Conservation (phyloP, 2,888 invertebrate species). For the Rhopalosiphum nymphaeae region DNA sequence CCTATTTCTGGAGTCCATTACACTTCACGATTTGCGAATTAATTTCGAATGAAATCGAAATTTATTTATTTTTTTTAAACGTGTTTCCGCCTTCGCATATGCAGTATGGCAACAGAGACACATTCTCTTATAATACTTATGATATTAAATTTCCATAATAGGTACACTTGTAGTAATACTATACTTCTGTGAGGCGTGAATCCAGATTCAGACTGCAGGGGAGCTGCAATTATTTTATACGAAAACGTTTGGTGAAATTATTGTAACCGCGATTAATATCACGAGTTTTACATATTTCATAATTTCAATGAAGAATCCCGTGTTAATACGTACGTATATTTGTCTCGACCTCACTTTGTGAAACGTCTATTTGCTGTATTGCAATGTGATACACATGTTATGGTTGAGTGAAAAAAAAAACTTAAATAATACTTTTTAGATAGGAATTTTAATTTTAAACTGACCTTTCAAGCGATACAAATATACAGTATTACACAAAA, state of each 20-base stretch:
- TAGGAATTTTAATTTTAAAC: neutral
- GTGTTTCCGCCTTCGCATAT: neutral
- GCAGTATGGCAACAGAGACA: neutral
- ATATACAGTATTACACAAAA: neutral
- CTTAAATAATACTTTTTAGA: neutral
- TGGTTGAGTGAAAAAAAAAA: neutral
- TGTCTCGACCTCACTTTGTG: neutral
- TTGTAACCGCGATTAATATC: neutral
- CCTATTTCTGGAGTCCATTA: neutral
- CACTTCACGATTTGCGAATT: constrained; percentile 55
- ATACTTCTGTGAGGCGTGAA: neutral
- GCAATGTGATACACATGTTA: neutral
- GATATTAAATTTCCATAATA: neutral
- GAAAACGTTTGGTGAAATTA: neutral
- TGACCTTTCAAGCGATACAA: neutral
- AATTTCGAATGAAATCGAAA: constrained; percentile 55
- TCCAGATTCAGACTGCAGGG: too few relatives aligned
- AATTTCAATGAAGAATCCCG: neutral
- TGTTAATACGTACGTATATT: neutral
- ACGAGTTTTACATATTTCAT: neutral
- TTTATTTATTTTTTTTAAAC: neutral
- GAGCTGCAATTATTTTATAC: too few relatives aligned
- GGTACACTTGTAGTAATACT: neutral
- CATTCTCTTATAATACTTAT: neutral
- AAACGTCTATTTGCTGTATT: neutral